A percentile compares a stretch with the other conserved stretches of the same genome.
These are phyloP conservation scores for Megaceryle maxima DNA, from an alignment of 2,113 vertebrate genomes.

Conservation along the genomic window DNA sequence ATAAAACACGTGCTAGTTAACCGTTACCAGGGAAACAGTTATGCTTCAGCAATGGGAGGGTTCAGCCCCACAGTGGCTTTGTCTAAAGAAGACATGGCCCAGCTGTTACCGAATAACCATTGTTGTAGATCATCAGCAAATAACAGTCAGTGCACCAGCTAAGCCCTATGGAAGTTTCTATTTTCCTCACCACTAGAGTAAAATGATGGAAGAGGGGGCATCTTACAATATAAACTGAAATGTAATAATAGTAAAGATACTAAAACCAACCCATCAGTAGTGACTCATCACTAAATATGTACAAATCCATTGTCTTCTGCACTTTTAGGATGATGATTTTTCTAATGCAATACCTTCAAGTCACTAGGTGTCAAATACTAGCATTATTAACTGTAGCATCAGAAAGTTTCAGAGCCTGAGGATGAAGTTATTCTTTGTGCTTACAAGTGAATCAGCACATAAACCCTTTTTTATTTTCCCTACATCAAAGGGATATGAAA, in stretches of 20 bases:
- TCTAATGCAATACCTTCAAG: not conserved
- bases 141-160: constrained; percentile 67
- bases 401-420: not conserved
- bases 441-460: not conserved
- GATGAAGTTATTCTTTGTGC: not conserved
- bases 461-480: not conserved
- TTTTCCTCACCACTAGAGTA: not conserved
- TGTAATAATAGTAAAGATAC: not conserved
- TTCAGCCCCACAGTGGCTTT: constrained; percentile 76
- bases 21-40: constrained; percentile 85
- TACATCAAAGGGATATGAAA: not conserved
- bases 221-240: not conserved
- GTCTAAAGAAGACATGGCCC: constrained; percentile 77
- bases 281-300: too few relatives aligned
- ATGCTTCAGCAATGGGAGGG: constrained; percentile 79
- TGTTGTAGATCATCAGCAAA: constrained; percentile 77
- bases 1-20: constrained; percentile 90
- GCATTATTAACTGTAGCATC: not conserved
- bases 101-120: constrained; percentile 83
- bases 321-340: not conserved
- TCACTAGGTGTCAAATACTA: not conserved
- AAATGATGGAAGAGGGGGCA: constrained; percentile 10
- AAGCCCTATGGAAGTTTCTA: constrained; percentile 52
- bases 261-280: not conserved
- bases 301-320: not conserved